Evolutionary conservation across 1,140 invertebrate species (phyloP), one percentile per base, ranked within the genome.

Genomic region (Psilanteris sp.): DNA sequence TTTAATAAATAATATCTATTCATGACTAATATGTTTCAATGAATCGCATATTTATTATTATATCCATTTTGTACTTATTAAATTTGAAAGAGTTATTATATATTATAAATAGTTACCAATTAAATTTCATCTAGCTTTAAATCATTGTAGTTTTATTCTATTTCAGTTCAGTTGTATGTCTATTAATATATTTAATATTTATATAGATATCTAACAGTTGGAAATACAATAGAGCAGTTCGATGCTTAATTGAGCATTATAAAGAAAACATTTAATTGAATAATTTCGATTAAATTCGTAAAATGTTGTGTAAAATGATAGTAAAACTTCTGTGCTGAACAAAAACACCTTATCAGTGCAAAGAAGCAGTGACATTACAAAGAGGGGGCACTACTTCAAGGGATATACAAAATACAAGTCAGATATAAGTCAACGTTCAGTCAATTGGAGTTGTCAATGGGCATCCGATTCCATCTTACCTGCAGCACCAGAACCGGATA

Each of bases 391-490:
- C 68, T 68, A 72, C 54, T 81, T 77, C 41, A 74, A 62, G 66
- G 77, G 73, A 67, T 46, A 8, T 79, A 79, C 78, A 74, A 77
- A 80, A 59, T 81, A 55, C 83, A 72, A 81, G 76, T 78, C 46
- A 82, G 78, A 79, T 79, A 79, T 79, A 76, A 79, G 79, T 84
- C 79, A 79, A 72, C 78, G 64, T 55, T 85, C 82, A 79, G 76
- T 85, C 80, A 86, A 79, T 83, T 83, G 77, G 84, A 83, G 81
- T 83, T 76, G 76, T 89, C 86, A 76, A n/a, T 85, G 77, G 80
- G 73, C 86, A 81, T 89, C 86, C 81, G 85, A 85, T 78, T 88
- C 85, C 82, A 73, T 84, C 91, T 91, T 92, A 92, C 92, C 92
- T 92, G 91, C 85, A 78, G 87, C 88, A 83, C 86, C 85, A 20